A percentile compares a stretch with the other conserved stretches of the same genome.
Conservation (phyloP, 2,888 invertebrate species). For the Ichneumon xanthorius region DNA sequence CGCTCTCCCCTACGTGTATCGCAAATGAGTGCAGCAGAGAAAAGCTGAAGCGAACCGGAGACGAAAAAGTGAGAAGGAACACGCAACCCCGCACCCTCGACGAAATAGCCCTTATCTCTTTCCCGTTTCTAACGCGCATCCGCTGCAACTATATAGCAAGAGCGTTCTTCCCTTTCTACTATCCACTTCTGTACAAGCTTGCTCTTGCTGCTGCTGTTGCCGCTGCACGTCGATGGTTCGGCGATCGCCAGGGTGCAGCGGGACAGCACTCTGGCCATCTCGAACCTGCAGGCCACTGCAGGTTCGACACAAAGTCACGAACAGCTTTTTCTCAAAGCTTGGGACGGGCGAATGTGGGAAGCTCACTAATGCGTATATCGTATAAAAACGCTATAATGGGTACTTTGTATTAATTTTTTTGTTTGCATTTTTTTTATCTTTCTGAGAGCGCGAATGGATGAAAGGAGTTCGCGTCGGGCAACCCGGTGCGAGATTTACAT, state of each 20-base stretch:
- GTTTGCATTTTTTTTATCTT: not conserved
- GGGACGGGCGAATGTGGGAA: not conserved
- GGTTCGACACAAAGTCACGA: not conserved
- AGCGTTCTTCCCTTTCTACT: slow-evolving; percentile 8
- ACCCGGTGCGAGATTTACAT: not conserved
- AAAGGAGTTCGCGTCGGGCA: not conserved
- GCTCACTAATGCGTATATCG: not conserved
- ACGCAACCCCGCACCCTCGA: slow-evolving; percentile 7
- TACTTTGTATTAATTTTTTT: slow-evolving; percentile 9
- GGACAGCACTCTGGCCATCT: slow-evolving; percentile 21
- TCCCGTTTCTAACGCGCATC: slow-evolving; percentile 42
- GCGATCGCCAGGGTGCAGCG: slow-evolving; percentile 51
- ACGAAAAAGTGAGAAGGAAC: slow-evolving; percentile 29
- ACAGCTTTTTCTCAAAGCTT: not conserved
- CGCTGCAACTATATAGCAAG: slow-evolving; percentile 23
- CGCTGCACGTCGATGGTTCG: not conserved
- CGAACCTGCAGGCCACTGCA: slow-evolving; percentile 44
- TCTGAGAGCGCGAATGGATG: not conserved
- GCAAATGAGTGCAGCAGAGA: slow-evolving; percentile 33
- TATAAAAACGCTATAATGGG: slow-evolving; percentile 27
- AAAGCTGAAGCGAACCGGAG: slow-evolving; percentile 12
- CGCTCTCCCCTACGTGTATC: not conserved
- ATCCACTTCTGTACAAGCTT: not conserved
- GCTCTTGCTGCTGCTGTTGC: not conserved
- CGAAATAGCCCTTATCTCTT: slow-evolving; percentile 56